Evolutionary conservation across 1,140 invertebrate species (phyloP).

Genomic region (Pemphigus obesinymphae): DNA sequence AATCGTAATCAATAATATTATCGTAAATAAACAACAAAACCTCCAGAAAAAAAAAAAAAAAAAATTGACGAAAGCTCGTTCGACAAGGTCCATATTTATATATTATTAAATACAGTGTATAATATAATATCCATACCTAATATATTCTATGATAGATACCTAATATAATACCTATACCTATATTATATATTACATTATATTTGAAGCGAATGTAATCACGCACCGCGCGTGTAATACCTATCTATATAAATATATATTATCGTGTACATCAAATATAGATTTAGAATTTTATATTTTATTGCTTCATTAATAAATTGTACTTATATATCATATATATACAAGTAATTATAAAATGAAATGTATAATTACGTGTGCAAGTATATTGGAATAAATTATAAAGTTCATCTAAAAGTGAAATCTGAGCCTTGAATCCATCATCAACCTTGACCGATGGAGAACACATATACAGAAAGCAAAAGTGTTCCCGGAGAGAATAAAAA

Average conservation of each 20-base stretch:
- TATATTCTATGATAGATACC: no score
- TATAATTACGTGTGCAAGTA: slow-evolving; percentile 19
- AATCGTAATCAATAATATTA: slow-evolving; percentile 12
- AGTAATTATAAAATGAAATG: slow-evolving; percentile 29
- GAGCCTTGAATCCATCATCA: slow-evolving; percentile 17
- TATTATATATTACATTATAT: no score
- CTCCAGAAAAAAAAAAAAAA: neutral
- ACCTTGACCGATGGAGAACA: slow-evolving; percentile 32
- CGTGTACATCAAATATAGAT: neutral
- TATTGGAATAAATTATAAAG: slow-evolving; percentile 39
- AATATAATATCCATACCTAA: no score
- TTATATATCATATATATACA: neutral
- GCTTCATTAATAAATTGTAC: slow-evolving; percentile 15
- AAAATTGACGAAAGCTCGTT: slow-evolving; percentile 15
- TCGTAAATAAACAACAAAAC: neutral
- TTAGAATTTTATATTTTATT: slow-evolving; percentile 16
- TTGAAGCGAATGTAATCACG: neutral
- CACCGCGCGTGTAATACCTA: neutral
- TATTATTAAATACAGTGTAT: no score
- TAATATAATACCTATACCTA: no score
- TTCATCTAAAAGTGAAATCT: slow-evolving; percentile 40
- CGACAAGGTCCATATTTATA: neutral
- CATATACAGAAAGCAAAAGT: slow-evolving; percentile 38
- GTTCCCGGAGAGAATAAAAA: slow-evolving; percentile 37
- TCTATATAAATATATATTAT: neutral